Evolutionary conservation across 2,113 vertebrate species (phyloP).

Genomic region (Naja naja): DNA sequence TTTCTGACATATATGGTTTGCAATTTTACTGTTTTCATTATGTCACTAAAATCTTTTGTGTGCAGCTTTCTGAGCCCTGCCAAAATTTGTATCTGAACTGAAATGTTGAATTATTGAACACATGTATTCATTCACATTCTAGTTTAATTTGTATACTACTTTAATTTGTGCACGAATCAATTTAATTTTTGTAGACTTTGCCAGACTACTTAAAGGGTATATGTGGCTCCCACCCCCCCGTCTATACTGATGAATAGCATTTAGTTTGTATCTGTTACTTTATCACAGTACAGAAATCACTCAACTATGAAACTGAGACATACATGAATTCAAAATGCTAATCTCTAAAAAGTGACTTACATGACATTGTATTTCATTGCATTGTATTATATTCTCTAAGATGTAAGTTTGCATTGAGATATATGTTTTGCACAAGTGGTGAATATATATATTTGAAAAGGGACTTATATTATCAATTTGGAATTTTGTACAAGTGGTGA

Average conservation of each 20-base stretch:
- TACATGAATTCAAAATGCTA: not conserved
- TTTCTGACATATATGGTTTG: not conserved
- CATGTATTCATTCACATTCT: not conserved
- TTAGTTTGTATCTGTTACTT: not conserved
- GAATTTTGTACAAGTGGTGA: accelerated
- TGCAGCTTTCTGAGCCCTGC: not conserved
- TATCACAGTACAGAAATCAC: not conserved
- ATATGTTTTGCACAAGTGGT: accelerated
- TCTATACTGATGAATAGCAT: not conserved
- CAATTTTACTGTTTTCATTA: not conserved
- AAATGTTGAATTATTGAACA: not conserved
- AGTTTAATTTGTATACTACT: not conserved
- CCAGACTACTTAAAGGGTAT: not conserved
- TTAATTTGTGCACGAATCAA: not conserved
- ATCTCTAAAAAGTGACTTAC: not conserved
- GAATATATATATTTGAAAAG: not conserved
- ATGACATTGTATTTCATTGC: not conserved
- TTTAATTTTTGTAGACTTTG: not conserved
- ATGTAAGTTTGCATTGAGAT: not conserved
- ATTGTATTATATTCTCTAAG: not conserved
- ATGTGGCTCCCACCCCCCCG: not conserved
- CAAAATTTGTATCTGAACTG: not conserved
- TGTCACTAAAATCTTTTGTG: not conserved
- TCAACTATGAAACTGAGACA: not conserved
- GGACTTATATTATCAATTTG: not conserved